These are phyloP conservation scores for Oxyteleia sp. DNA, from an alignment of 2,888 invertebrate genomes.

Conservation along the genomic window DNA sequence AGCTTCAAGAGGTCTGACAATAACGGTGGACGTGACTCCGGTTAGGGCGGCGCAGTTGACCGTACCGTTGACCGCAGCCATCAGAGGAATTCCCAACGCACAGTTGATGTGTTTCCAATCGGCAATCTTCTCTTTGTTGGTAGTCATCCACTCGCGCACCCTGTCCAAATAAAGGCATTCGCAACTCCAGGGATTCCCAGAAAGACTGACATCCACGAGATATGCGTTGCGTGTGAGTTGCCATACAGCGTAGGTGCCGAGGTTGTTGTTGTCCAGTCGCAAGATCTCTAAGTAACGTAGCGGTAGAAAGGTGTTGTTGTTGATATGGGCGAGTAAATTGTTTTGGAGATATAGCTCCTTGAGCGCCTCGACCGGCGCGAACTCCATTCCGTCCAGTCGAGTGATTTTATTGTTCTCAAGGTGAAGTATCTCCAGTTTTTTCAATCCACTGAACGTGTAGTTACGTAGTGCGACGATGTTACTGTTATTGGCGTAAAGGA, in stretches of 20 bases:
- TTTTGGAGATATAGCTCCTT: constrained; percentile 95
- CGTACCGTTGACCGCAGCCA: constrained; percentile 93
- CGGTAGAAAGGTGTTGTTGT: constrained; percentile 94
- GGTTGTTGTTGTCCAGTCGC: constrained; percentile 94
- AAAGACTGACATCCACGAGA: constrained; percentile 94
- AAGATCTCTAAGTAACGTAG: constrained; percentile 94
- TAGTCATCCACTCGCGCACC: constrained; percentile 93
- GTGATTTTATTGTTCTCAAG: constrained; percentile 95
- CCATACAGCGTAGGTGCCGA: constrained; percentile 95
- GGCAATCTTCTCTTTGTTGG: constrained; percentile 93
- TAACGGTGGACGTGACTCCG: constrained; percentile 92
- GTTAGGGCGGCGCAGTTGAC: constrained; percentile 92
- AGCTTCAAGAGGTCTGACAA: constrained; percentile 93
- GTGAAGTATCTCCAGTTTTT: constrained; percentile 93
- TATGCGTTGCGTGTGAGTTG: constrained; percentile 94
- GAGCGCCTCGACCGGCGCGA: constrained; percentile 93
- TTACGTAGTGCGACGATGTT: constrained; percentile 95
- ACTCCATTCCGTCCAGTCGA: constrained; percentile 93
- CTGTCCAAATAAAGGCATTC: constrained; percentile 95
- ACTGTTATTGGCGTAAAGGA: constrained; percentile 95
- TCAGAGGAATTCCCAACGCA: constrained; percentile 91
- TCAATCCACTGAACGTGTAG: constrained; percentile 96
- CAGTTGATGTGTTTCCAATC: constrained; percentile 94
- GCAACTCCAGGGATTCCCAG: constrained; percentile 96
- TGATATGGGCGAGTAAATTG: constrained; percentile 94